Base-by-base conservation (phyloP, 2,113 vertebrate species). In the Alethe diademata region DNA sequence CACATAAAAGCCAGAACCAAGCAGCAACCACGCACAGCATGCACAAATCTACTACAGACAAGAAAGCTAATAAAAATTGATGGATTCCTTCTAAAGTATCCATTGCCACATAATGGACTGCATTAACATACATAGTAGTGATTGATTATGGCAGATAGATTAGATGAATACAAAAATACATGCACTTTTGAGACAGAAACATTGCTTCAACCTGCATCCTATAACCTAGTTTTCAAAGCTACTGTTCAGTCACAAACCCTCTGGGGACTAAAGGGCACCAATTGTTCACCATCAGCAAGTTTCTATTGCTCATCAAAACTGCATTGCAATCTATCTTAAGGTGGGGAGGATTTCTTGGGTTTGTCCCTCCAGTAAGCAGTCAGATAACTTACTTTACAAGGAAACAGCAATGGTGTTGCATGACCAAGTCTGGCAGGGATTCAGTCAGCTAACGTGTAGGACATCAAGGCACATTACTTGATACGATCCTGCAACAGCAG, bases 381-480 rank as follows among this genome's bases (percentile, higher is more conserved):
- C 64, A 24, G 36, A 19, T 33, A 78, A 78, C 85, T 91, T 81
- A 78, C 87, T 57, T 83, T 14, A 54, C 42, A 36, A 64, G 85
- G 58, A 70, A 48, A 47, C 17, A 58, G 64, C 42, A 69, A 20
- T 19, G 58, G 66, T 76, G 78, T 25, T n/a, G 90, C 90, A 79
- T 70, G 74, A 79, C 88, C 58, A 35, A 80, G 92, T 47, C 89
- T 33, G 64, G 80, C 56, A 89, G 62, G 33, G 74, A 57, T 35
- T 88, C 90, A 65, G 67, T 10, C 53, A 29, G 45, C 45, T 14
- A 56, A 48, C 2, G 3, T 1, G 40, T 5, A 50, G 66, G 62
- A 64, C 67, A 69, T 16, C n/a, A 33, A 82, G n/a, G 31, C 58
- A 75, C 76, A 40, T 56, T 3, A 19, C 47, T 33, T 10, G 31